Evolutionary conservation across 2,797 vertebrate genomes (phyloP), one percentile per base, ranked within the genome.

Genomic region (Heteromormyrus szaboi): DNA sequence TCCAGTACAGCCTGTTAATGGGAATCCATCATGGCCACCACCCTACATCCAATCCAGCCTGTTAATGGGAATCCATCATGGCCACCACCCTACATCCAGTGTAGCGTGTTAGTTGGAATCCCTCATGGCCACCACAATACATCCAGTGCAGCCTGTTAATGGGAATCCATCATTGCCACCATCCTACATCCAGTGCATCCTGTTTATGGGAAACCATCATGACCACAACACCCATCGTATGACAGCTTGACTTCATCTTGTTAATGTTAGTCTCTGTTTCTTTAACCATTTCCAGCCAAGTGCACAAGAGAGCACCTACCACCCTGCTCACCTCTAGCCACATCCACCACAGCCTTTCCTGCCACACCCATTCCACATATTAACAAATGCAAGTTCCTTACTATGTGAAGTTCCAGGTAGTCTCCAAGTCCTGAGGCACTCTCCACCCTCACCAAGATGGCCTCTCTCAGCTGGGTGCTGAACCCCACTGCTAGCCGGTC

Each of bases 401-500:
- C 97, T 93, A 98, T 97, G 95, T 98, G 97, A 89, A 98, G 96
- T 94, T 98, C 96, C 93, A 99, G 95, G 91, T 98, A 98, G 94
- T 98, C 98, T 54, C 97, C 97, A 8, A 99, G 96, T 94, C 97
- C 97, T 0, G 97, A 97, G 90, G 98, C 97, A 3, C 98, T 99
- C 96, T 99, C 98, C 93, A 99, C 98, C 53, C 98, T 96, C 92
- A 99, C 97, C 94, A 99, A 95, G 85, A 98, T 94, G 0, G 98
- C 98, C 33, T 97, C 97, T 92, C 97, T 97, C 93, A 97, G 97
- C 93, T 97, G 97, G 0, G 98, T 98, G 95, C 98, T 99, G 95
- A 98, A 98, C 94, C 98, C 98, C 94, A 99, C 97, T 33, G 98
- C 98, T 95, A 99, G 96, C 92, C 98, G 96, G 95, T 99, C 98